These are phyloP conservation scores for Sardinella longiceps DNA, from an alignment of 2,797 vertebrate genomes.

Conservation along the genomic window DNA sequence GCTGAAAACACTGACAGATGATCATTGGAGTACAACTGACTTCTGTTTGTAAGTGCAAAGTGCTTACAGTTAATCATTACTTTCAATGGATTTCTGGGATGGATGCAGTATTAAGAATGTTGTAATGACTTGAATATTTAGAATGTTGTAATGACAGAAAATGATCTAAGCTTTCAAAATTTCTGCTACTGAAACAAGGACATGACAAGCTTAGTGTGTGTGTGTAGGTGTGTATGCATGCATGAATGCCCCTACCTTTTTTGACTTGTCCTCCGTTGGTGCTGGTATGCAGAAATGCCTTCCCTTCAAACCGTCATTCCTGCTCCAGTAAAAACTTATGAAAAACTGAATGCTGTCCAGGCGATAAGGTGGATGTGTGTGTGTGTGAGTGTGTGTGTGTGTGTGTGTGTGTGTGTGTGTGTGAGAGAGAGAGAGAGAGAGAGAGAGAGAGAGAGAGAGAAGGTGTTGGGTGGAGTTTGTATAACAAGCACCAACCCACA, in stretches of 20 bases:
- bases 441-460: constrained; percentile 21
- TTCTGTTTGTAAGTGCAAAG: neutral
- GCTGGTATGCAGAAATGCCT: neutral
- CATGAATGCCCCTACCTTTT: neutral
- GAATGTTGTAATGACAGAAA: neutral
- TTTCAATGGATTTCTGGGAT: neutral
- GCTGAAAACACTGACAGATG: neutral
- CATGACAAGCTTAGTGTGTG: neutral
- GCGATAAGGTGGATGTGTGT: neutral
- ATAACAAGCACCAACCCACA: neutral
- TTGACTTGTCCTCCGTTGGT: neutral
- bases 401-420: constrained; percentile 28
- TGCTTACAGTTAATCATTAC: neutral
- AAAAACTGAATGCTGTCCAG: neutral
- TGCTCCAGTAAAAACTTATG: neutral
- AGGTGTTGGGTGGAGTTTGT: neutral
- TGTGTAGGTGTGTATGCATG: neutral
- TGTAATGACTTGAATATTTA: neutral
- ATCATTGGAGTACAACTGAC: neutral
- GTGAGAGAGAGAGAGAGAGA: neutral
- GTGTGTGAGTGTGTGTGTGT: constrained; percentile 1
- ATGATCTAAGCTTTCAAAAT: too few species aligned
- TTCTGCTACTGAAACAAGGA: too few species aligned
- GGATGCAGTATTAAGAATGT: neutral
- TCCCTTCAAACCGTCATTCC: neutral